Percentiles rank a stretch among this genome's conserved stretches.
These are phyloP conservation scores for Oncopeltus fasciatus DNA, from an alignment of 1,140 invertebrate genomes.

Conservation along the genomic window DNA sequence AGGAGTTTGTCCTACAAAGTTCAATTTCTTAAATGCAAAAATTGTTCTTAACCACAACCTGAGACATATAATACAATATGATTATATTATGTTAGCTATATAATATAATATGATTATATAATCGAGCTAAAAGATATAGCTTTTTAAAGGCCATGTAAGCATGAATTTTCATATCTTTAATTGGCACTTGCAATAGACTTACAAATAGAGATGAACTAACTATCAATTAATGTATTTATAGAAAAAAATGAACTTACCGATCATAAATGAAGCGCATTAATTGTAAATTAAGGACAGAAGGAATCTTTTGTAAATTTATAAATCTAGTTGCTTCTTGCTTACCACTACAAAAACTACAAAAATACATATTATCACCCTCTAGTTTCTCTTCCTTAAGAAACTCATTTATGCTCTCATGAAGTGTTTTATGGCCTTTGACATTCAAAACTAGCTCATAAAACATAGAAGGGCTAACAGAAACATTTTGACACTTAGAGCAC, in stretches of 20 bases:
- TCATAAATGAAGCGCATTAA: conserved; percentile 53
- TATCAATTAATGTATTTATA: conserved; percentile 12
- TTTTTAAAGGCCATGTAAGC: no score
- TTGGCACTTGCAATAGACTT: no score
- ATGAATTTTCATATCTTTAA: no score
- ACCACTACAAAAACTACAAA: conserved; percentile 41
- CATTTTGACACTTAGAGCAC: conserved; percentile 43
- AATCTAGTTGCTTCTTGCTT: conserved; percentile 48
- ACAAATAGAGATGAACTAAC: no score
- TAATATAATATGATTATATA: no score
- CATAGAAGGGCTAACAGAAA: conserved; percentile 40
- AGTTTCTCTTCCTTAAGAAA: conserved; percentile 49
- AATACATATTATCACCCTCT: conserved; percentile 50
- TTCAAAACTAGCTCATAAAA: conserved; percentile 55
- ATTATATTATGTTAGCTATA: no score
- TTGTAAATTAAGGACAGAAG: conserved; percentile 57
- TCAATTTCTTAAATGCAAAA: no score
- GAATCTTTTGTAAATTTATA: conserved; percentile 42
- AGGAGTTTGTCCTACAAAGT: no score
- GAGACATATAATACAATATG: no score
- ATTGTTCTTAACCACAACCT: no score
- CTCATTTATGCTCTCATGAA: conserved; percentile 45
- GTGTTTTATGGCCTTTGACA: conserved; percentile 37
- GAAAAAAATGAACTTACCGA: conserved; percentile 31
- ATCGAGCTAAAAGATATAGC: no score